Evolutionary conservation across 1,140 invertebrate genomes (phyloP), one percentile per base, ranked within the genome.

Genomic region (Apocrypta bakeri): DNA sequence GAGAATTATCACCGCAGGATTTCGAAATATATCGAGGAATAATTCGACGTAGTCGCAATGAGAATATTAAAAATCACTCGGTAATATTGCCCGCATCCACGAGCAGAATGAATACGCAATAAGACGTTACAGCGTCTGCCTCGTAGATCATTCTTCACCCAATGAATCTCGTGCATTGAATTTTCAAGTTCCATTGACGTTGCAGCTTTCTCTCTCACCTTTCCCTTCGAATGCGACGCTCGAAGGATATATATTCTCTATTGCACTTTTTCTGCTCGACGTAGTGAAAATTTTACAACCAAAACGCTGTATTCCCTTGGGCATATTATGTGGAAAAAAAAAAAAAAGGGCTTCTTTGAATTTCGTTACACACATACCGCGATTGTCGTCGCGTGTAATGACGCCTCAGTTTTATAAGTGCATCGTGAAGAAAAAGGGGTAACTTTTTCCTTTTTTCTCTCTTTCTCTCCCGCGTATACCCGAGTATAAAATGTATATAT

Each of bases 81-180:
- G 64, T 17, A 61, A 74, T 74, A 61, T 56, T 2, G 6, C 24
- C 3, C 37, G 2, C 69, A 17, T 8, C 29, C 29, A 24, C 33
- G 33, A 69, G 40, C 37, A 66, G 24, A 74, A 74, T 64, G 71
- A 74, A 73, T 74, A 81, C 48, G 79, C 79, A 81, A 81, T 80
- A 81, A 81, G 79, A 68, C 17, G 25, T 68, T 24, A 42, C 63
- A 75, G 48, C 33, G 61, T 66, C 71, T 27, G n/a, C 12, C 79
- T 68, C 56, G 31, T 81, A 75, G 71, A 81, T 81, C 74, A 82
- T 77, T 77, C 72, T 56, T n/a, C 9, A 61, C n/a, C 74, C 72
- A 56, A 81, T 81, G 72, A 81, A 81, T 76, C 81, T 56, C 80
- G 80, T 82, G 73, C 80, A 64, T 76, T 76, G 80, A 82, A 82